Base-by-base conservation (phyloP, 1,140 invertebrate genomes). In the Anthonomus grandis region DNA sequence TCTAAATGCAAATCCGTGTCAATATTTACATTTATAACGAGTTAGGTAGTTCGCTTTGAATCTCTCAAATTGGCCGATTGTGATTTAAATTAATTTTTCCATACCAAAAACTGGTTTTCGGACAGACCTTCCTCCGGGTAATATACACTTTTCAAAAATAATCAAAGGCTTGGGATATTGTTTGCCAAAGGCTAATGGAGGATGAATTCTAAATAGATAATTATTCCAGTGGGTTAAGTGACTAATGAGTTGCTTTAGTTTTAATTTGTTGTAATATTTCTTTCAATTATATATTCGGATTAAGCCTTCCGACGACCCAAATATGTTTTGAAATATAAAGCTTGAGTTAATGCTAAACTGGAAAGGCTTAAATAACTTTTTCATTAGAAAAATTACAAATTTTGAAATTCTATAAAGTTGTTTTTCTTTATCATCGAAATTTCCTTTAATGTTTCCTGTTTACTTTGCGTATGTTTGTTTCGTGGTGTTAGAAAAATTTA, bases 1-100 rank as follows among this genome's bases (percentile, higher is more conserved):
- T 68, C 63, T 68, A 68, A 62, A 68, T 68, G 67, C 54, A 68
- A 68, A 68, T 68, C 49, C 47, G 57, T 34, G 57, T 61, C 62
- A 64, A 68, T 68, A 66, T 66, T 68, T 66, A 63, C 63, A 58
- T 60, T 55, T 48, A 55, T 55, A 60, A 50, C 52, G 52, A 58
- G 45, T 48, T 58, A n/a, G n/a, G n/a, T n/a, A 48, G 34, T 58
- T 51, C 39, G 47, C 39, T 51, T 46, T 34, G 49, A 10, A 44
- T 31, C 27, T 44, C 39, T 27, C 31, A 59, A 59, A 54, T 54
- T 45, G 51, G 18, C 51, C 51, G 25, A 54, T 54, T 54, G 36
- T 54, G 51, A 61, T 58, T 54, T 54, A 45, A 54, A 54, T 54
- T 54, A 54, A 54, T 54, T 54, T 54, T 54, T 31, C 10, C 23